A percentile compares a stretch with the other conserved stretches of the same genome.
These are phyloP conservation scores for Drosophila willistoni DNA, from an alignment of 1,140 invertebrate genomes.

Conservation along the genomic window DNA sequence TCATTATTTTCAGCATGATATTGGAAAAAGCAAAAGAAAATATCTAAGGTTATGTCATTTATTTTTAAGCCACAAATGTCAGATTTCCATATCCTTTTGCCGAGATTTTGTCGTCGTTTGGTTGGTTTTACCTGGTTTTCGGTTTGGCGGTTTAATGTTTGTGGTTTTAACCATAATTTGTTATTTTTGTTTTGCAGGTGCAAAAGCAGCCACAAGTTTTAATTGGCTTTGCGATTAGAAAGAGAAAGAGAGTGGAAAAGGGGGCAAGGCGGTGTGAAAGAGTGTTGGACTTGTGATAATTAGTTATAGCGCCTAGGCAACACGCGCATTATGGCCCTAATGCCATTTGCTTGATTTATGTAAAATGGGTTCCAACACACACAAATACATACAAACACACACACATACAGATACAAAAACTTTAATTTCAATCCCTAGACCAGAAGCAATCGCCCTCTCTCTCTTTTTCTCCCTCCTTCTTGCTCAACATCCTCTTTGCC, in stretches of 20 bases:
- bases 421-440: not conserved
- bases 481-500: slow-evolving; percentile 3
- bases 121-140: too few species aligned
- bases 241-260: not conserved
- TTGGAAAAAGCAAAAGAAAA: not conserved
- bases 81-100: slow-evolving; percentile 2
- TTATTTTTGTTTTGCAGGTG: slow-evolving; percentile 58
- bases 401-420: not conserved
- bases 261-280: not conserved
- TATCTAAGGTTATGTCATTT: not conserved
- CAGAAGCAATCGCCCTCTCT: slow-evolving; percentile 22
- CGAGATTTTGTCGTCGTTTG: too few species aligned
- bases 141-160: not conserved
- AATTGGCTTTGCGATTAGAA: slow-evolving; percentile 58
- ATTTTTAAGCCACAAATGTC: not conserved
- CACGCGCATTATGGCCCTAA: slow-evolving; percentile 26
- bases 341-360: slow-evolving; percentile 72
- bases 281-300: slow-evolving; percentile 47
- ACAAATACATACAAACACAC: too few species aligned
- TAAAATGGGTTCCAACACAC: slow-evolving; percentile 43
- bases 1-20: not conserved
- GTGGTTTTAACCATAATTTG: slow-evolving; percentile 50
- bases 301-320: slow-evolving; percentile 59
- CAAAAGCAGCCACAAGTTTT: slow-evolving; percentile 59
- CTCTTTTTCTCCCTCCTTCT: slow-evolving; percentile 16